These are phyloP conservation scores for Agrochola litura DNA, from an alignment of 2,888 invertebrate species.

Conservation along the genomic window DNA sequence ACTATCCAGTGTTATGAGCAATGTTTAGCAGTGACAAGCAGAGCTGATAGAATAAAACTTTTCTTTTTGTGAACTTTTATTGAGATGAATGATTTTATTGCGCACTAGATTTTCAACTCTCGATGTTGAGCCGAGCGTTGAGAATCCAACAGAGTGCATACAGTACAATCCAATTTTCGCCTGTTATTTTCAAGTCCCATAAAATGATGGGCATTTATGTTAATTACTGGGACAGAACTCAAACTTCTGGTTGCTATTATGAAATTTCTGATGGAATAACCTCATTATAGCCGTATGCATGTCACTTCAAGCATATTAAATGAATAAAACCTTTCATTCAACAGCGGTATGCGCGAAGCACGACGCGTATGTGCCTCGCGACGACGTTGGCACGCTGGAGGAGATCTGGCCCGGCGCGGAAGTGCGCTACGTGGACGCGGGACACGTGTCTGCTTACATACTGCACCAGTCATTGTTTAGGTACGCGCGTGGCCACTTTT, in stretches of 20 bases:
- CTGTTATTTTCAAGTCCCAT: too few relatives aligned
- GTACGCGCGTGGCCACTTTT: constrained; percentile 83
- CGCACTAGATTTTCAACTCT: too few relatives aligned
- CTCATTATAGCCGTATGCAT: too few relatives aligned
- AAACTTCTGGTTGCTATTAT: too few relatives aligned
- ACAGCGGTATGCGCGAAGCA: constrained; percentile 96
- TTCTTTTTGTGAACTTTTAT: too few relatives aligned
- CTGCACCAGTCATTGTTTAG: constrained; percentile 96
- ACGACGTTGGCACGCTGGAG: constrained; percentile 94
- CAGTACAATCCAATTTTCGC: background rate
- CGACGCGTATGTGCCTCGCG: constrained; percentile 97
- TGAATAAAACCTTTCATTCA: too few relatives aligned
- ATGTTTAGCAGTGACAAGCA: background rate
- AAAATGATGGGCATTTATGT: too few relatives aligned
- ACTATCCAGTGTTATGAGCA: background rate
- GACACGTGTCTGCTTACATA: constrained; percentile 97
- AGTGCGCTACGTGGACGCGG: constrained; percentile 96
- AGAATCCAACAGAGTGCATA: too few relatives aligned
- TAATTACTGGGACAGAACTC: too few relatives aligned
- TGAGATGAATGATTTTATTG: too few relatives aligned
- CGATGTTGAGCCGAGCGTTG: too few relatives aligned
- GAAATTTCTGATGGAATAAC: background rate
- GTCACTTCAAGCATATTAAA: too few relatives aligned
- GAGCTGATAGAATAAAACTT: background rate
- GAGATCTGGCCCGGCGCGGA: constrained; percentile 98